Evolutionary conservation across 2,113 vertebrate genomes (phyloP).

Genomic region (Campylomormyrus tamandua): DNA sequence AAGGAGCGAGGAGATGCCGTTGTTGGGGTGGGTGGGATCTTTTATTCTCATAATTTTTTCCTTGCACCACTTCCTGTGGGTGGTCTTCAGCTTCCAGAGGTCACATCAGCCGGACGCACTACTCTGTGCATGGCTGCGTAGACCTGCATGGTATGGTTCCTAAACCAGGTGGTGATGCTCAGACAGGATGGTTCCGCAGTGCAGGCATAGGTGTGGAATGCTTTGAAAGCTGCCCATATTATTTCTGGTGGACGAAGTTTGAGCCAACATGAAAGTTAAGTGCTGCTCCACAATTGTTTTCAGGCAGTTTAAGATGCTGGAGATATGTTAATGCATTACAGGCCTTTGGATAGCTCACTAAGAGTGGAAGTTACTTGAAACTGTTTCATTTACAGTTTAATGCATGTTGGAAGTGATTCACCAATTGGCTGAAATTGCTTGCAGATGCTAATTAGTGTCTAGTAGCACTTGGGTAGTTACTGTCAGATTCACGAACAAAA

Average conservation of each 20-base stretch:
- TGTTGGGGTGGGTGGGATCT: not conserved
- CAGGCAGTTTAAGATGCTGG: not conserved
- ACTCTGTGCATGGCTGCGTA: not conserved
- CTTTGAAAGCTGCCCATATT: not conserved
- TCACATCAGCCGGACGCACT: not conserved
- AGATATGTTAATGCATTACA: not conserved
- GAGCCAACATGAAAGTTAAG: not conserved
- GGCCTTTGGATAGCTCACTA: not conserved
- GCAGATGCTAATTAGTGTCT: slow-evolving; percentile 6
- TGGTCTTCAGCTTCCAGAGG: not conserved
- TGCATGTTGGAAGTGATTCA: not conserved
- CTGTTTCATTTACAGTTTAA: not conserved
- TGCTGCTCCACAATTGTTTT: not conserved
- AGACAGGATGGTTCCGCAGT: not conserved
- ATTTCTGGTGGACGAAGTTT: not conserved
- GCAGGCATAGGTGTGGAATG: not conserved
- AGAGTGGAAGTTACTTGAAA: not conserved
- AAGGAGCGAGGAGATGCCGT: not conserved
- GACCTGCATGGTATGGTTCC: not conserved
- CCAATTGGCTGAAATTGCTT: not conserved
- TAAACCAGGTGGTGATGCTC: not conserved
- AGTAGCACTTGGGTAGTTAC: not conserved
- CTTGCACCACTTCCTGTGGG: not conserved
- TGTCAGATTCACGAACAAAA: not conserved
- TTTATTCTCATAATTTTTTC: not conserved